phyloP scores from a whole-genome alignment of 2,113 vertebrate genomes.

The Stigmatopora argus region DNA sequence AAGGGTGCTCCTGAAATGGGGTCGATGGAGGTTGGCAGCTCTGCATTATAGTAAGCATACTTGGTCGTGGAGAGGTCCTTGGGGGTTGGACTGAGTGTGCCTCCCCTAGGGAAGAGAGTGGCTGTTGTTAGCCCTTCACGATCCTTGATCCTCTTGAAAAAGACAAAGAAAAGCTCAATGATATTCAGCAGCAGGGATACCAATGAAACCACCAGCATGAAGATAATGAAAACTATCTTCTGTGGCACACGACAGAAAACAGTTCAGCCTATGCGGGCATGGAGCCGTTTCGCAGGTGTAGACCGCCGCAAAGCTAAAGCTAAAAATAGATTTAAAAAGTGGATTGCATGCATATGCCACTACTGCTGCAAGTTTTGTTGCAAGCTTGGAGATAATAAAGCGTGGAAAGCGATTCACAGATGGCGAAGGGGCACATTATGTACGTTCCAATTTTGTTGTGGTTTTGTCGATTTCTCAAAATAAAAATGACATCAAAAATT shows the following conservation, averaged over 20 bases:
- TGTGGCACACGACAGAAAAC: slow-evolving; percentile 93
- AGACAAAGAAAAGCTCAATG: slow-evolving; percentile 94
- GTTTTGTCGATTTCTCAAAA: too few species aligned
- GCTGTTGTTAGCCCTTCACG: slow-evolving; percentile 78
- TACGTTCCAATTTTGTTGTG: too few species aligned
- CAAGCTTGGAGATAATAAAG: too few species aligned
- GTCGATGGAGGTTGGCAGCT: too few species aligned
- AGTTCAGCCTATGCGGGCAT: slow-evolving; percentile 92
- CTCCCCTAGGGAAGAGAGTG: slow-evolving; percentile 65
- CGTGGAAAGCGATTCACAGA: too few species aligned
- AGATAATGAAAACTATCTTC: slow-evolving; percentile 97
- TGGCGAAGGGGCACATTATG: too few species aligned
- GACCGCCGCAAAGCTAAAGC: slow-evolving; percentile 85
- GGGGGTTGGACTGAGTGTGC: slow-evolving; percentile 76
- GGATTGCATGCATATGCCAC: slow-evolving; percentile 97
- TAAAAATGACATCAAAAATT: too few species aligned
- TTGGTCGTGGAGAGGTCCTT: slow-evolving; percentile 89
- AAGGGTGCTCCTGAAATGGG: too few species aligned
- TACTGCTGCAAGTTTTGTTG: slow-evolving; percentile 95
- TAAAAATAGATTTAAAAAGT: too few species aligned
- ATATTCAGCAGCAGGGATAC: slow-evolving; percentile 89
- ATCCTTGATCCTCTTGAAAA: slow-evolving; percentile 92
- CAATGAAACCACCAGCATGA: slow-evolving; percentile 95
- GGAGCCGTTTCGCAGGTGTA: slow-evolving; percentile 87
- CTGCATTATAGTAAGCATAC: slow-evolving; percentile 92